These are phyloP conservation scores for Daktulosphaira vitifoliae DNA, from an alignment of 1,140 invertebrate species.

Conservation along the genomic window DNA sequence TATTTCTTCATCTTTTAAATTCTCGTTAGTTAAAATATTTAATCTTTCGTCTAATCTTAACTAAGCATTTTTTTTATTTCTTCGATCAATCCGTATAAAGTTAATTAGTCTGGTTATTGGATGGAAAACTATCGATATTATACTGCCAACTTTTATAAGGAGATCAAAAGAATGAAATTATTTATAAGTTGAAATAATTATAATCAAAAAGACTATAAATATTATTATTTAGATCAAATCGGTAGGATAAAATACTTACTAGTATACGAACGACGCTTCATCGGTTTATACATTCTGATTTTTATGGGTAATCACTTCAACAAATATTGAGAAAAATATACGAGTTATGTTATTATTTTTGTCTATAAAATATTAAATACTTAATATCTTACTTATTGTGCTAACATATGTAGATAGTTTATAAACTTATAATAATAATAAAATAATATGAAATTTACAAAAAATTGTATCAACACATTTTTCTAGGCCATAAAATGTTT, in stretches of 20 bases:
- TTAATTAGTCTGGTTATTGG: not conserved
- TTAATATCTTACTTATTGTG: not conserved
- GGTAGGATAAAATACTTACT: not conserved
- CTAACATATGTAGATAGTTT: no score
- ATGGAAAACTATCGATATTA: not conserved
- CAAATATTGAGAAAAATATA: not conserved
- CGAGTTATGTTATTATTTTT: not conserved
- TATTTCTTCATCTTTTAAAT: not conserved
- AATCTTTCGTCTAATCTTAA: not conserved
- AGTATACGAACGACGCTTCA: not conserved
- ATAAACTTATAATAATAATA: not conserved
- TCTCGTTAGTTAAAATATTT: not conserved
- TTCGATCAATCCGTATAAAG: not conserved
- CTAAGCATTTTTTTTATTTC: not conserved
- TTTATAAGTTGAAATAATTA: no score
- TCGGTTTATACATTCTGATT: not conserved
- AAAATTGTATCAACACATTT: not conserved
- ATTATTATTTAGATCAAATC: no score
- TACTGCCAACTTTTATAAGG: no score
- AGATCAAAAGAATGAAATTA: no score
- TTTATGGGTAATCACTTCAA: not conserved
- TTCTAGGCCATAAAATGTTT: not conserved
- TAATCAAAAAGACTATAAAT: no score
- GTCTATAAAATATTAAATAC: no score
- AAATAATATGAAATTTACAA: not conserved